Evolutionary conservation across 2,113 vertebrate species (phyloP).

Genomic region (Peromyscus californicus): DNA sequence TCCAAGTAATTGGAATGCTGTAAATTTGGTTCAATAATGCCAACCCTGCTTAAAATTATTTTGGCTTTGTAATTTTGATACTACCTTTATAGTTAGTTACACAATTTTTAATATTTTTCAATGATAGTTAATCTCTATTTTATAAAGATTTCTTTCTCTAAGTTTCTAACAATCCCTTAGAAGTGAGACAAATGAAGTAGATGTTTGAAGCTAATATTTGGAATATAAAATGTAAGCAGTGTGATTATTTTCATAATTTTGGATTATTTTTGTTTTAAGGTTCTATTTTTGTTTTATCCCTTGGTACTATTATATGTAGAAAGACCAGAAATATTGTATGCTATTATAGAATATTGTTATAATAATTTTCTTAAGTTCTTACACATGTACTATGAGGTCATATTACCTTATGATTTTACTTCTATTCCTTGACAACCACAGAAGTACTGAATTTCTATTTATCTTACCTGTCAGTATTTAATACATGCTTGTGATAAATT

Average conservation of each 20-base stretch:
- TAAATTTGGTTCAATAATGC: neutral
- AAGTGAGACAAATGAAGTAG: constrained; percentile 25
- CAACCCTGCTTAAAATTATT: neutral
- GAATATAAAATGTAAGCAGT: constrained; percentile 36
- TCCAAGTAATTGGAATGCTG: neutral
- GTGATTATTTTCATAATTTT: constrained; percentile 24
- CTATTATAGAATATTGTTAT: constrained; percentile 32
- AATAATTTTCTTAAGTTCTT: constrained; percentile 20
- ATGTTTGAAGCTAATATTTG: constrained; percentile 19
- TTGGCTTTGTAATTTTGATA: constrained; percentile 22
- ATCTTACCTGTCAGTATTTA: constrained; percentile 38
- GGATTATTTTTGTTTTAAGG: neutral
- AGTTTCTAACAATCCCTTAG: neutral
- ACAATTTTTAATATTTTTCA: neutral
- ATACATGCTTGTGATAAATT: constrained; percentile 47
- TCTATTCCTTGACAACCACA: constrained; percentile 48
- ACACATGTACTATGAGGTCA: constrained; percentile 15
- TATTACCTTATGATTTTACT: neutral
- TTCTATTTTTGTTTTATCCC: neutral
- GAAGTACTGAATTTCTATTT: constrained; percentile 31
- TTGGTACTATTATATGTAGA: constrained; percentile 21
- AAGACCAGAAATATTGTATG: constrained; percentile 44
- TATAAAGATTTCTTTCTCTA: constrained; percentile 61
- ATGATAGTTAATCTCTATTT: constrained; percentile 36
- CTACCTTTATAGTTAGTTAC: constrained; percentile 39